Evolutionary conservation across 2,888 invertebrate species (phyloP).

Genomic region (Oasisia sp.): DNA sequence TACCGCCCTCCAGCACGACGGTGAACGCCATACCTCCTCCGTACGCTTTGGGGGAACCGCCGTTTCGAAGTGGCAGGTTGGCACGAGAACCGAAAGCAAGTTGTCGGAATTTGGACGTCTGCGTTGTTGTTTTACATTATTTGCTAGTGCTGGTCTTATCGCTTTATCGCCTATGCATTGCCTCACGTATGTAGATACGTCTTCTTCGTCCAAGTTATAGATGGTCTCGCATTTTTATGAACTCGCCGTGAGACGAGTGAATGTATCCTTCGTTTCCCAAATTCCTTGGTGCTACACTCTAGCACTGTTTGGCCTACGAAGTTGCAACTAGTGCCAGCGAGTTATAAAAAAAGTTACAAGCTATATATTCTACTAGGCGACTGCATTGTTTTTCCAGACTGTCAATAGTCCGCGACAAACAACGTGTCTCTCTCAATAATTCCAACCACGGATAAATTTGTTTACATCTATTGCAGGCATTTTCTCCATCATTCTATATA

Average conservation of each 20-base stretch:
- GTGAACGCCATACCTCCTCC: constrained; percentile 51
- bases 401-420: background rate
- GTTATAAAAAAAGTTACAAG: background rate
- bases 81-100: background rate
- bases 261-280: background rate
- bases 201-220: background rate
- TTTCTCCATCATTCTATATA: too few species aligned
- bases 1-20: constrained; percentile 82
- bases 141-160: background rate
- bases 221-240: background rate
- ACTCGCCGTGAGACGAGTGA: background rate
- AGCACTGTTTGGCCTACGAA: constrained; percentile 4
- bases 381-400: constrained; percentile 7
- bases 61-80: background rate
- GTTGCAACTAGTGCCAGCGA: background rate
- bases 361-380: background rate
- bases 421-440: background rate
- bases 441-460: background rate
- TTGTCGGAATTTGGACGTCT: background rate
- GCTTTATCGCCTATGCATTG: background rate
- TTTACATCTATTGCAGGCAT: background rate
- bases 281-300: background rate
- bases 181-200: background rate
- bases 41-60: background rate
- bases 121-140: background rate